Conservation (phyloP, 2,113 vertebrate species). For the Anarrhichthys ocellatus region DNA sequence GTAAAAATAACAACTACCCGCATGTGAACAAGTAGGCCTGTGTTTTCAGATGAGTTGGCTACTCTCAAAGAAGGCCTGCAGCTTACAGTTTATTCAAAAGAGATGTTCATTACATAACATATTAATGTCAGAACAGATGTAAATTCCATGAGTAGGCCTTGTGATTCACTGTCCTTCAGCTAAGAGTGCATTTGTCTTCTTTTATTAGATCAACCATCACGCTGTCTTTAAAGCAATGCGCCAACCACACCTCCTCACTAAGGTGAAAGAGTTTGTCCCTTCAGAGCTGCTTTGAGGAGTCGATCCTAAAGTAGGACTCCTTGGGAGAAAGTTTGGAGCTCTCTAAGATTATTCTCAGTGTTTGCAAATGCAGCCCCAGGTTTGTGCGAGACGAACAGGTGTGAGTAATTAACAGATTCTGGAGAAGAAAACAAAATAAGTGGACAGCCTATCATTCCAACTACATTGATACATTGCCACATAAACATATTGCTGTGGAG, state of each 20-base stretch:
- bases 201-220: not conserved
- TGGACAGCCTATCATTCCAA: not conserved
- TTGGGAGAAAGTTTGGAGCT: no score
- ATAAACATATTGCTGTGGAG: slow-evolving; percentile 13
- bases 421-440: not conserved
- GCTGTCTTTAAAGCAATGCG: not conserved
- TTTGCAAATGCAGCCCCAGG: not conserved
- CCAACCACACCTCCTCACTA: not conserved
- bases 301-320: no score
- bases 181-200: not conserved
- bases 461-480: not conserved
- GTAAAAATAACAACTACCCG: no score
- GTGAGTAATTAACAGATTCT: not conserved
- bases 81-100: no score
- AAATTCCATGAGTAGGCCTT: not conserved
- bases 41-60: no score
- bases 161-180: not conserved
- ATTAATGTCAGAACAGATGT: not conserved
- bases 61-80: no score
- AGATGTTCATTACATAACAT: no score
- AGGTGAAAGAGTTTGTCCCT: no score
- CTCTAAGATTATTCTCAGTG: not conserved
- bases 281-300: no score
- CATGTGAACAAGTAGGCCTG: no score
- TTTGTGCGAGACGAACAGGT: slow-evolving; percentile 21